A percentile compares a stretch with the other conserved stretches of the same genome.
Evolutionary conservation across 1,140 invertebrate genomes (phyloP).

Genomic region (Doryteuthis pealeii): DNA sequence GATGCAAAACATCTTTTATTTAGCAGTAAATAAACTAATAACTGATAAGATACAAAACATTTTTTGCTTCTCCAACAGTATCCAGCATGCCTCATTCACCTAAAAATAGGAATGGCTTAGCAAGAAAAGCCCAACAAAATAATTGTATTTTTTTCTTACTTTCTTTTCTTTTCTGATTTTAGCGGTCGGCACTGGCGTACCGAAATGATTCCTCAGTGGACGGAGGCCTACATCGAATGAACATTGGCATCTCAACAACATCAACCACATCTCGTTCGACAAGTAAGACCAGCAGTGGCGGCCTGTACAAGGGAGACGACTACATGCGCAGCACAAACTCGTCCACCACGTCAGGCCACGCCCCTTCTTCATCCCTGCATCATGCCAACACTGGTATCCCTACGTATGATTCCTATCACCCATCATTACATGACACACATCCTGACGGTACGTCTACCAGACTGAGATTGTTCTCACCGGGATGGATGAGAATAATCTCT

Average conservation of each 20-base stretch:
- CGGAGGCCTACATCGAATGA: constrained; percentile 68
- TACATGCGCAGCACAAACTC: constrained; percentile 52
- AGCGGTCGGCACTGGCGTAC: constrained; percentile 78
- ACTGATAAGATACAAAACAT: too few relatives aligned
- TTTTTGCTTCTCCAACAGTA: too few relatives aligned
- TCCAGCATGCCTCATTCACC: too few relatives aligned
- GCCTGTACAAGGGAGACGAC: constrained; percentile 71
- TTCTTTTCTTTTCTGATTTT: constrained; percentile 10
- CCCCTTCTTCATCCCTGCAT: constrained; percentile 32
- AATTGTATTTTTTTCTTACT: neutral
- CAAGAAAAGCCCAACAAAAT: too few relatives aligned
- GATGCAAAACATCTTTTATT: too few relatives aligned
- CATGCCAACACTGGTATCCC: constrained; percentile 38
- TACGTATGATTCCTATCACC: constrained; percentile 41
- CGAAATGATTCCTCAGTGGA: constrained; percentile 64
- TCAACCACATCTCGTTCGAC: constrained; percentile 92
- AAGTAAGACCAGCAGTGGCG: constrained; percentile 82
- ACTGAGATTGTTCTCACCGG: too few relatives aligned
- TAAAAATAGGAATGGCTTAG: too few relatives aligned
- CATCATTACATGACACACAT: constrained; percentile 30
- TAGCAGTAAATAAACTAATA: too few relatives aligned
- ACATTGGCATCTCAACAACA: constrained; percentile 92
- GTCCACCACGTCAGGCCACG: constrained; percentile 48
- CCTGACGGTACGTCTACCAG: constrained; percentile 26
- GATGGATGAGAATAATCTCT: too few relatives aligned